These are phyloP conservation scores for Cotesia typhae DNA, from an alignment of 1,140 invertebrate species.

Conservation along the genomic window DNA sequence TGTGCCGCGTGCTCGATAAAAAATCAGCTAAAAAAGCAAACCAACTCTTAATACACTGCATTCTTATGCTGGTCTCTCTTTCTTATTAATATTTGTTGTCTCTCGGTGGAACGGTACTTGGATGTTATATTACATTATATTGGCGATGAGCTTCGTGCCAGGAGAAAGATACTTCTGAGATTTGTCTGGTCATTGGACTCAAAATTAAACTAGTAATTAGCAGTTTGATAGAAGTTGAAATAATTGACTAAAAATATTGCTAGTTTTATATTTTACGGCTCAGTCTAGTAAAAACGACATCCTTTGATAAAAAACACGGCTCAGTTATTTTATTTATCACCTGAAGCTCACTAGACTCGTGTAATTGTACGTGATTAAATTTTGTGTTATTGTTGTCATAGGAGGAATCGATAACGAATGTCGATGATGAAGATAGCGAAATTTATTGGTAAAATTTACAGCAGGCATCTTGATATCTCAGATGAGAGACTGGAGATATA, in stretches of 20 bases:
- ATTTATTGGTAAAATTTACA: neutral
- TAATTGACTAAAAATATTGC: too few relatives aligned
- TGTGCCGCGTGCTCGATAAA: slow-evolving; percentile 35
- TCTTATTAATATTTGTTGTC: neutral
- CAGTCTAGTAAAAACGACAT: too few relatives aligned
- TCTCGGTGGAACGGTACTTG: slow-evolving; percentile 11
- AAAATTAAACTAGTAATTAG: neutral
- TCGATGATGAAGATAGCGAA: neutral
- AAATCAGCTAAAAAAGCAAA: slow-evolving; percentile 26
- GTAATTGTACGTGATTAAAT: too few relatives aligned
- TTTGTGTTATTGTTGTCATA: neutral
- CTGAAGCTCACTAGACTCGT: too few relatives aligned
- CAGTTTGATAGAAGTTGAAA: too few relatives aligned
- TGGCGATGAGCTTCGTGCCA: slow-evolving; percentile 17
- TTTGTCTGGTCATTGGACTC: neutral
- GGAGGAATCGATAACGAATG: neutral
- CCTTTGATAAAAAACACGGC: neutral
- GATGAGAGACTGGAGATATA: too few relatives aligned
- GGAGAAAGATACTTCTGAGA: neutral
- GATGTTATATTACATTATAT: too few relatives aligned
- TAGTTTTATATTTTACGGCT: too few relatives aligned
- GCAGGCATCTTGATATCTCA: too few relatives aligned
- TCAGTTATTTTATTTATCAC: neutral
- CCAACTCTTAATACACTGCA: neutral
- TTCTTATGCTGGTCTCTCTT: slow-evolving; percentile 11